phyloP scores from a whole-genome alignment of 2,888 invertebrate species.

The Xylocampa areola region DNA sequence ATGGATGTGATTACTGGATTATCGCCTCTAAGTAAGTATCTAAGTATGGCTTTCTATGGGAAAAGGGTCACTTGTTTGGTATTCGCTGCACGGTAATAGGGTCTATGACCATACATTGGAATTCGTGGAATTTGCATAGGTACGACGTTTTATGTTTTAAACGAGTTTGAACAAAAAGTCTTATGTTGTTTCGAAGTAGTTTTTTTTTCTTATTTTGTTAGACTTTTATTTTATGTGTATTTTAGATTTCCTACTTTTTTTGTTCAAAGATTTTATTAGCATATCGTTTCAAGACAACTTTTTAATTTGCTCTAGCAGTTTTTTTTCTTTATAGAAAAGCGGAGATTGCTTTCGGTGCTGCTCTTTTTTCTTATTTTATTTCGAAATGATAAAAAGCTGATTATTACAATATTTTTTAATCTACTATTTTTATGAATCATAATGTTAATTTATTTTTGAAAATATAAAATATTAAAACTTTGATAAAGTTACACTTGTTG shows the following conservation, averaged over 20 bases:
- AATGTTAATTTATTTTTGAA: too few species aligned
- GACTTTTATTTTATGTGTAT: background rate
- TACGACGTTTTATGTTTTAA: conserved; percentile 4
- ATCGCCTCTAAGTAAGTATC: conserved; percentile 83
- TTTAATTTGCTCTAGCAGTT: conserved; percentile 2
- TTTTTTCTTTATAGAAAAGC: background rate
- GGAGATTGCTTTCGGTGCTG: background rate
- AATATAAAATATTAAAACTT: too few species aligned
- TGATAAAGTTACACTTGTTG: too few species aligned
- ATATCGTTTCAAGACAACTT: background rate
- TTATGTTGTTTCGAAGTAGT: background rate
- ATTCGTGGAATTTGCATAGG: conserved; percentile 44
- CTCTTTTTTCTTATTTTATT: too few species aligned
- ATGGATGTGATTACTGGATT: conserved; percentile 85
- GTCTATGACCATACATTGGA: conserved; percentile 51
- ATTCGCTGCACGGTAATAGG: conserved; percentile 43
- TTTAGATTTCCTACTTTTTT: background rate
- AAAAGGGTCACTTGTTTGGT: conserved; percentile 54
- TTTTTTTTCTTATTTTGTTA: conserved; percentile 2
- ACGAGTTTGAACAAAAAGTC: conserved; percentile 11
- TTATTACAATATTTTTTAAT: background rate
- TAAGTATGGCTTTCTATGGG: conserved; percentile 71
- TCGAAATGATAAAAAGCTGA: too few species aligned
- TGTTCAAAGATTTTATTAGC: background rate
- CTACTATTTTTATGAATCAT: too few species aligned